Evolutionary conservation across 2,888 invertebrate species (phyloP), one percentile per base, ranked within the genome.

Genomic region (Atrina japonica): DNA sequence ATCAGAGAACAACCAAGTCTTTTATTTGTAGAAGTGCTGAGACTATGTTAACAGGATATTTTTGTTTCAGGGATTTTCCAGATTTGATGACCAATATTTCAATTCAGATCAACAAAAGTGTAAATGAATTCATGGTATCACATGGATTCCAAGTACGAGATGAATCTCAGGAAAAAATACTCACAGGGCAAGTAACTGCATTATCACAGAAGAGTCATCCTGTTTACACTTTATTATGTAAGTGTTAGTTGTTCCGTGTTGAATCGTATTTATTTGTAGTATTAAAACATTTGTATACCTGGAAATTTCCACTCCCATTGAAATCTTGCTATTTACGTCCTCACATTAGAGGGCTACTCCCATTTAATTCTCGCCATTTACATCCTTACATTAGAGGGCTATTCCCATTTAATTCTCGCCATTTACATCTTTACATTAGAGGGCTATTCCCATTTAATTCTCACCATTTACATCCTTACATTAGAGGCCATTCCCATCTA

Each of bases 171-270:
- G 93, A 94, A 83, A 92, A 93, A 35, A 88, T 93, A 18, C 92
- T 96, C 40, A 92, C 93, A 74, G 93, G 93, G 2, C 95, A 95
- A 76, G 87, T 92, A 21, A 81, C 78, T 35, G 88, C 87, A n/a
- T 80, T 92, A 11, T 91, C 92, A 0, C 93, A 93, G 77, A 92
- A 94, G 0, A 94, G 95, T 35, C 94, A 96, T 89, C 94, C 94
- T 86, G 95, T 97, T 70, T 92, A 94, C 73, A 92, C 93, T 81
- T 92, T 97, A 77, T 94, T 96, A 82, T 93, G 96, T 96, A 90
- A 94, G n/a, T n/a, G n/a, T n/a, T n/a, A n/a, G n/a, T n/a, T 95
- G 94, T 64, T 18, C 27, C 5, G 30, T 35, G 35, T 27, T 25
- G 3, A 2, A 30, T 3, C 5, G 3, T 56, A 11, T 3, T 5